These are phyloP conservation scores for Criorhina ranunculi DNA, from an alignment of 2,888 invertebrate species.

Conservation along the genomic window DNA sequence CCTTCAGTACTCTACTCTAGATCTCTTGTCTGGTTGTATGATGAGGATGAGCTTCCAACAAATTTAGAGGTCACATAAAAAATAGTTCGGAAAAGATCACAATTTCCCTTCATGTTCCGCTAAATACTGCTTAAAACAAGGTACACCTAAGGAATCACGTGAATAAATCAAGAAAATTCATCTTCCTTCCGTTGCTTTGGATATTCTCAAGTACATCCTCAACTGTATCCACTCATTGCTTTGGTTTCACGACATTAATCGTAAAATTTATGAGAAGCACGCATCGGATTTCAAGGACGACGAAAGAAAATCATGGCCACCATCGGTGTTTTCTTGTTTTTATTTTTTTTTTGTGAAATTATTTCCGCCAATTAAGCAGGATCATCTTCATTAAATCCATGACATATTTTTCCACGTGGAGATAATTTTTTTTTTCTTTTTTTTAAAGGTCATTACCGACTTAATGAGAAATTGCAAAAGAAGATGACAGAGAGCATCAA, in stretches of 20 bases:
- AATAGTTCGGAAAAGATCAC: too few relatives aligned
- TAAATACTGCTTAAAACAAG: background rate
- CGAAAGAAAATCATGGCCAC: background rate
- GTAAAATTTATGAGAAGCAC: slow-evolving; percentile 16
- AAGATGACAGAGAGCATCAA: background rate
- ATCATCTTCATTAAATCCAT: slow-evolving; percentile 27
- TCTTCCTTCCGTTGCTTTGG: background rate
- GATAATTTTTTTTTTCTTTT: too few relatives aligned
- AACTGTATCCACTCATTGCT: background rate
- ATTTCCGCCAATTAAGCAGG: slow-evolving; percentile 26
- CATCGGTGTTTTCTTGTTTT: background rate
- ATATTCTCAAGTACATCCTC: background rate
- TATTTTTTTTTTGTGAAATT: background rate
- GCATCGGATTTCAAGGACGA: slow-evolving; percentile 16
- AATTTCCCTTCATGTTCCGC: background rate
- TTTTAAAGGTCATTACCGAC: slow-evolving; percentile 6
- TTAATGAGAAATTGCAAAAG: slow-evolving; percentile 22
- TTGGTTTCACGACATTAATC: slow-evolving; percentile 15
- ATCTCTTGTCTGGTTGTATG: too few relatives aligned
- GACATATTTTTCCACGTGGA: slow-evolving; percentile 13
- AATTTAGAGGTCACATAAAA: too few relatives aligned
- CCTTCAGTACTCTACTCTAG: too few relatives aligned
- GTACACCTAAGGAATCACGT: background rate
- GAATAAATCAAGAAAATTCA: slow-evolving; percentile 21
- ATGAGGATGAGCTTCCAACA: too few relatives aligned